Conservation (phyloP, 2,797 vertebrate species). For the Epinephelus coioides region DNA sequence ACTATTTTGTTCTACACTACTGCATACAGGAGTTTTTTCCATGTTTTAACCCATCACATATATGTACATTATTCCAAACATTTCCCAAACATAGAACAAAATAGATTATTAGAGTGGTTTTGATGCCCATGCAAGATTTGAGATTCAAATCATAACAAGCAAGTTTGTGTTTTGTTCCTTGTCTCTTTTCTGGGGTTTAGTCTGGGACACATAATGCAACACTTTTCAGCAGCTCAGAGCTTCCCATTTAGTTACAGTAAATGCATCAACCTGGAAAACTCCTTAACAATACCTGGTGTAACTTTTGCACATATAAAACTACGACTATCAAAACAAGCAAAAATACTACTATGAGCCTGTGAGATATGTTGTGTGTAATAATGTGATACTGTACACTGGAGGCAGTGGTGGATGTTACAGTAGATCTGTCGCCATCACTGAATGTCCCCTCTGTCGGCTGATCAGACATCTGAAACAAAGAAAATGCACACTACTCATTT, state of each 20-base stretch:
- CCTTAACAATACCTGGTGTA: not conserved
- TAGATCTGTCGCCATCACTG: constrained; percentile 90
- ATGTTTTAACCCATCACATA: not conserved
- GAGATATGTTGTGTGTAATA: not conserved
- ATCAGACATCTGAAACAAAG: constrained; percentile 89
- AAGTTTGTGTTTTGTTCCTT: not conserved
- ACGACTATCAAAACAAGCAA: not conserved
- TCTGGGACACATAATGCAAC: not conserved
- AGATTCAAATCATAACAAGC: not conserved
- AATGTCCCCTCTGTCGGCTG: constrained; percentile 88
- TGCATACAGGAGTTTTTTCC: not conserved
- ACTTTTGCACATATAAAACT: not conserved
- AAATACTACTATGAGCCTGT: not conserved
- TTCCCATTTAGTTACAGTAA: not conserved
- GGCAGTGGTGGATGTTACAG: constrained; percentile 91
- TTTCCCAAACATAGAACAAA: not conserved
- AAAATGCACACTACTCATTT: constrained; percentile 4
- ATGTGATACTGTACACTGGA: constrained; percentile 87
- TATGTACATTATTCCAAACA: not conserved
- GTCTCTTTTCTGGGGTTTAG: not conserved
- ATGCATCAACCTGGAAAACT: not conserved
- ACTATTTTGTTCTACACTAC: not conserved
- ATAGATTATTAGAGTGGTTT: not conserved
- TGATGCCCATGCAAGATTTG: not conserved
- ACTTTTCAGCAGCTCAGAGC: not conserved